A percentile compares a stretch with the other conserved stretches of the same genome.
Evolutionary conservation across 2,797 vertebrate genomes (phyloP).

Genomic region (Carduelis carduelis): DNA sequence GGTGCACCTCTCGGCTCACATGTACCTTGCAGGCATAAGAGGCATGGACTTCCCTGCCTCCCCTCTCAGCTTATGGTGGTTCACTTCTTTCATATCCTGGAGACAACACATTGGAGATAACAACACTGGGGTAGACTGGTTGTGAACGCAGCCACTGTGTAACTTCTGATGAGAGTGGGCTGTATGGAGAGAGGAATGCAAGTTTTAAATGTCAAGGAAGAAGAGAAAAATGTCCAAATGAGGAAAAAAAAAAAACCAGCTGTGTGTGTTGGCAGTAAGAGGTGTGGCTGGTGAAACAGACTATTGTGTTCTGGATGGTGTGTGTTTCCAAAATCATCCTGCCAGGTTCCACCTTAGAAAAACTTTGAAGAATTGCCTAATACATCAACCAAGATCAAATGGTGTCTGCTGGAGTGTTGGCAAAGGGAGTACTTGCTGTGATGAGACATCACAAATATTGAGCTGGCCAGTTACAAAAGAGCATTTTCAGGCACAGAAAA

Average conservation of each 20-base stretch:
- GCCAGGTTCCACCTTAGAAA: neutral
- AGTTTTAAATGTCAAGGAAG: neutral
- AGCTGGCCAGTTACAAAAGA: neutral
- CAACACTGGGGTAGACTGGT: neutral
- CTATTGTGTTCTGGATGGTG: neutral
- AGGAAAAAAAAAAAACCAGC: neutral
- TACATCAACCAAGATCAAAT: neutral
- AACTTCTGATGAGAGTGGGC: neutral
- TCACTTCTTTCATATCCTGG: neutral
- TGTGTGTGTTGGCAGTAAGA: neutral
- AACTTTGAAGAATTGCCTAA: neutral
- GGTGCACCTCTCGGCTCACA: neutral
- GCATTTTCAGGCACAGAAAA: neutral
- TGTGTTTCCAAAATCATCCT: neutral
- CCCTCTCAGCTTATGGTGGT: neutral
- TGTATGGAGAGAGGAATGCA: neutral
- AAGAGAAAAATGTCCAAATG: neutral
- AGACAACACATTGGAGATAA: neutral
- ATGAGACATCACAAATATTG: neutral
- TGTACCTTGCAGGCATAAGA: neutral
- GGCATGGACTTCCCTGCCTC: neutral
- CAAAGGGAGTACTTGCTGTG: neutral
- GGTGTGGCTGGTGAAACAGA: neutral
- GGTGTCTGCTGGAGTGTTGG: neutral
- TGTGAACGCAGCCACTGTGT: neutral